Evolutionary conservation across 2,113 vertebrate genomes (phyloP).

Genomic region (Gavialis gangeticus): DNA sequence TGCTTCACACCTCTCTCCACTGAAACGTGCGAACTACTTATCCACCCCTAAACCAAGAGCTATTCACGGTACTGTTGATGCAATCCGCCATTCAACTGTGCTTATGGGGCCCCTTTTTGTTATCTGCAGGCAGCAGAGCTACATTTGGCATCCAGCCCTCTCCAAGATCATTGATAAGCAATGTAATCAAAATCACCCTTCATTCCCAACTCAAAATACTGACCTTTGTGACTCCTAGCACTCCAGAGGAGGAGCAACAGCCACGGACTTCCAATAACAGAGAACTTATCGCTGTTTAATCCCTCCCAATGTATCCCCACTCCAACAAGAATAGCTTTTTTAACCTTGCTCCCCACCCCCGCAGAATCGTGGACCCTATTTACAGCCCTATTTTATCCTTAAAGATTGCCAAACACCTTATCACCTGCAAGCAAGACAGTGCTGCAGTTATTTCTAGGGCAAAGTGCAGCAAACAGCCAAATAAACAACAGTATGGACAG

Average conservation of each 20-base stretch:
- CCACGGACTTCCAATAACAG: conserved; percentile 3
- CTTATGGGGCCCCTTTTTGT: neutral
- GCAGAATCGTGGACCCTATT: rapidly evolving
- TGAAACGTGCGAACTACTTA: conserved; percentile 36
- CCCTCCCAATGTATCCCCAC: neutral
- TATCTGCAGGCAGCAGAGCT: neutral
- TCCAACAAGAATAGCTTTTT: neutral
- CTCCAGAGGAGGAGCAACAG: neutral
- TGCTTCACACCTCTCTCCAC: conserved; percentile 5
- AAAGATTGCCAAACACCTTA: neutral
- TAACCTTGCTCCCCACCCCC: neutral
- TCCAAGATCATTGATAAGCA: conserved; percentile 9
- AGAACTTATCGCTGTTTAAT: neutral
- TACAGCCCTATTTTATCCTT: neutral
- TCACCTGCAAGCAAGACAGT: neutral
- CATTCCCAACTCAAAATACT: neutral
- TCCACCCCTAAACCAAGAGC: conserved; percentile 3
- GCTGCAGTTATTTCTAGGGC: neutral
- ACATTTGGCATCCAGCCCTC: conserved; percentile 6
- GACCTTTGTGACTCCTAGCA: neutral
- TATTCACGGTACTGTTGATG: conserved; percentile 2
- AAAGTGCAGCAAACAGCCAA: neutral
- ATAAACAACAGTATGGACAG: too few species aligned
- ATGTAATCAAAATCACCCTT: neutral
- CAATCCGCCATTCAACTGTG: neutral